Evolutionary conservation across 2,113 vertebrate species (phyloP).

Genomic region (Dipodomys merriami): DNA sequence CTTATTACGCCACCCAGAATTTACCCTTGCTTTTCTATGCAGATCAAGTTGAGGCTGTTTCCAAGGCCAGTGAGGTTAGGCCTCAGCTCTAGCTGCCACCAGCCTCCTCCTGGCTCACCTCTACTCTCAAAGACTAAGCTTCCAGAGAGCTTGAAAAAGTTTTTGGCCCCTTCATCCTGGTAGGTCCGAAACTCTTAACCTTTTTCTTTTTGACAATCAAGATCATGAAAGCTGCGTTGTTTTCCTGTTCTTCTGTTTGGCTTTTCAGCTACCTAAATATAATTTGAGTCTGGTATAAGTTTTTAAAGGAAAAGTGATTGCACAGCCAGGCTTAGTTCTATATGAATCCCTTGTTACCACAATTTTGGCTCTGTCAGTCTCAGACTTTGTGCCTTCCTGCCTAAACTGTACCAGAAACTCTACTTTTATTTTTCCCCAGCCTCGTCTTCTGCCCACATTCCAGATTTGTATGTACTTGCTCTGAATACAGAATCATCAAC

Average conservation of each 20-base stretch:
- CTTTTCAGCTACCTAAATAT: not conserved
- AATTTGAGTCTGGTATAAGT: slow-evolving; percentile 27
- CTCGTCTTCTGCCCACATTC: not conserved
- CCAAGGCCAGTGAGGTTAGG: not conserved
- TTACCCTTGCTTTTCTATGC: not conserved
- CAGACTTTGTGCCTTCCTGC: not conserved
- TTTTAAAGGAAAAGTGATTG: slow-evolving; percentile 15
- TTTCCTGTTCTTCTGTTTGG: slow-evolving; percentile 55
- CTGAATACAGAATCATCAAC: slow-evolving; percentile 12
- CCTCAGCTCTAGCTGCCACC: slow-evolving; percentile 18
- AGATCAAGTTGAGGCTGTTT: slow-evolving; percentile 18
- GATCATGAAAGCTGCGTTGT: slow-evolving; percentile 19
- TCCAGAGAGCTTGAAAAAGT: not conserved
- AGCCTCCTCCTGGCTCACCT: not conserved
- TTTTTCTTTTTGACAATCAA: slow-evolving; percentile 3
- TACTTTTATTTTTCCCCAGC: slow-evolving; percentile 6
- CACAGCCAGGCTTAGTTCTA: slow-evolving; percentile 13
- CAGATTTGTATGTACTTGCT: not conserved
- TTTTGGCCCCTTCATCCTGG: not conserved
- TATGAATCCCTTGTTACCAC: not conserved
- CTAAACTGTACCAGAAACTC: not conserved
- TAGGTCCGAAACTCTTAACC: not conserved
- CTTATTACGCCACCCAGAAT: not conserved
- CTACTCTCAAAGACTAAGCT: not conserved
- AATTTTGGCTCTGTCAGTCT: not conserved